phyloP scores from a whole-genome alignment of 2,888 invertebrate species.

The Allacma fusca region DNA sequence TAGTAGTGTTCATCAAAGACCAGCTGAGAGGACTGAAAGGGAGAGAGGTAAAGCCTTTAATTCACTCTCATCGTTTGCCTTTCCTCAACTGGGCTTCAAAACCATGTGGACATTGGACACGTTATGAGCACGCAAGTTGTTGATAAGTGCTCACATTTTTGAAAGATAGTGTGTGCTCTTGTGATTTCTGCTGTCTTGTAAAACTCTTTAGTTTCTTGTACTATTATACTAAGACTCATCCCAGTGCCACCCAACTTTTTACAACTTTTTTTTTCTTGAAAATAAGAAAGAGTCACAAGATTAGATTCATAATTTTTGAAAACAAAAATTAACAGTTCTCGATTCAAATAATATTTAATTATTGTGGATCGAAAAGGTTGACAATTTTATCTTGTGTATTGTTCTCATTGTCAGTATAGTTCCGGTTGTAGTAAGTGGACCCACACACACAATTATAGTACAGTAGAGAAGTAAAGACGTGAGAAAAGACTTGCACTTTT shows the following conservation, averaged over 20 bases:
- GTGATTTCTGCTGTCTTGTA: too few species aligned
- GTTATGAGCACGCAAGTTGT: not conserved
- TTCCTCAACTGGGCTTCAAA: not conserved
- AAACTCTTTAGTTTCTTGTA: not conserved
- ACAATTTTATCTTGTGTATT: constrained; percentile 1
- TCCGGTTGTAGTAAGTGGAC: constrained; percentile 10
- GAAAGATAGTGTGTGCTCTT: too few species aligned
- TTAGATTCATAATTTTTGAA: not conserved
- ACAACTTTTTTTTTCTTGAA: not conserved
- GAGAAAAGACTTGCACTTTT: too few species aligned
- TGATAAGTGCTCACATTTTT: not conserved
- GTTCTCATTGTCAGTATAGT: not conserved
- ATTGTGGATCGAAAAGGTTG: not conserved
- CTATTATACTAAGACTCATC: too few species aligned
- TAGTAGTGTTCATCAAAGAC: not conserved
- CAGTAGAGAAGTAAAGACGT: too few species aligned
- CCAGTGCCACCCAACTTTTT: too few species aligned
- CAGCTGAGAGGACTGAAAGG: not conserved
- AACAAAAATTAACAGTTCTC: constrained; percentile 1
- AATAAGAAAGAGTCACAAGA: constrained; percentile 3
- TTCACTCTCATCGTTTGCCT: not conserved
- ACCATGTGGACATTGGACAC: constrained; percentile 12
- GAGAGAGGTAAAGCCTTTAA: constrained; percentile 7
- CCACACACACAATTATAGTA: not conserved
- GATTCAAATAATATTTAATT: not conserved